phyloP scores from a whole-genome alignment of 2,888 invertebrate species.

The Pollenia labialis region DNA sequence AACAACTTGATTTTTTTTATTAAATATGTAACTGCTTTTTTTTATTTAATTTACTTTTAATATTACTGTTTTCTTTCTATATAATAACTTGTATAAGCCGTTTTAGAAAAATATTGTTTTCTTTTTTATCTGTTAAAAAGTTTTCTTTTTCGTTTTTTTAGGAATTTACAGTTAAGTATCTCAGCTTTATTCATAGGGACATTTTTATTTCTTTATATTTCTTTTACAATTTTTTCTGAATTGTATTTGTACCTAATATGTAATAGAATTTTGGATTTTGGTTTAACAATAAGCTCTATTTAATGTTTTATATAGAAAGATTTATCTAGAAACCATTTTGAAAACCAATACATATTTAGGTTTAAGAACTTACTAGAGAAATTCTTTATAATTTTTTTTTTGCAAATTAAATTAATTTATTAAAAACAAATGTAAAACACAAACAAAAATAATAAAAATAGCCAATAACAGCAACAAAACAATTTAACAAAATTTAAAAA shows the following conservation, averaged over 20 bases:
- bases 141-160: constrained; percentile 43
- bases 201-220: constrained; percentile 41
- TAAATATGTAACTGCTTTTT: constrained; percentile 14
- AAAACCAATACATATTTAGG: constrained; percentile 58
- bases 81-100: constrained; percentile 63
- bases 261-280: constrained; percentile 67
- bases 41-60: constrained; percentile 14
- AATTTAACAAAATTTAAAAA: neutral
- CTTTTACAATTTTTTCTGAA: constrained; percentile 47
- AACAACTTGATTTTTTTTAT: constrained; percentile 11
- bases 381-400: neutral
- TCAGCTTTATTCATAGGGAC: constrained; percentile 72
- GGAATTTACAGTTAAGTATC: constrained; percentile 72
- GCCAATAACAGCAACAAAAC: neutral
- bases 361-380: constrained; percentile 26
- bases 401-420: neutral
- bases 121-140: constrained; percentile 34
- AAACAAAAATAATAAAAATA: neutral
- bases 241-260: constrained; percentile 66
- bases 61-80: neutral
- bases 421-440: neutral
- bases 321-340: constrained; percentile 69
- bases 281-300: constrained; percentile 67
- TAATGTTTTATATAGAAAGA: constrained; percentile 36
- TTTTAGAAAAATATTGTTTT: constrained; percentile 69